These are phyloP conservation scores for Blera fallax DNA, from an alignment of 2,888 invertebrate species.

Conservation along the genomic window DNA sequence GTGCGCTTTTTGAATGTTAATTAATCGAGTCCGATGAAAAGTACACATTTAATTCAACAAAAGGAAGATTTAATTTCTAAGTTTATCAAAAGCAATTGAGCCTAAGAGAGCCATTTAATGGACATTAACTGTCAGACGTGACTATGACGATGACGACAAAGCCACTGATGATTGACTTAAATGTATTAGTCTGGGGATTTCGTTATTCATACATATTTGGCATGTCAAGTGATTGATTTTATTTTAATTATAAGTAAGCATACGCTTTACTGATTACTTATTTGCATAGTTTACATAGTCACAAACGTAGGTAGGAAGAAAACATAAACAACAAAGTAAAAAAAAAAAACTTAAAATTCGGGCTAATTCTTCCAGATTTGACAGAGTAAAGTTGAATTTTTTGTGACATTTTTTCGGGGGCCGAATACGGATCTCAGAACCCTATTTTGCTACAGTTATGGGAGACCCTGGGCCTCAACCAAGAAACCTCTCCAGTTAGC, in stretches of 20 bases:
- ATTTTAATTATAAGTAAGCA: neutral
- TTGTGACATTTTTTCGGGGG: no score
- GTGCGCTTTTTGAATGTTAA: conserved; percentile 15
- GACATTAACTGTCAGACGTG: conserved; percentile 26
- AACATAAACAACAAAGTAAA: no score
- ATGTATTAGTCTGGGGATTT: neutral
- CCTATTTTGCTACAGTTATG: no score
- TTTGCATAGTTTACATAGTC: neutral
- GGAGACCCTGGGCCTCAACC: no score
- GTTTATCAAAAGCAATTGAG: conserved; percentile 27
- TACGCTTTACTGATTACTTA: neutral
- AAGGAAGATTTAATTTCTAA: conserved; percentile 23
- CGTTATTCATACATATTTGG: neutral
- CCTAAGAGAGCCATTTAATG: conserved; percentile 17
- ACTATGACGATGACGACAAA: neutral
- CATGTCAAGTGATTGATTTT: neutral
- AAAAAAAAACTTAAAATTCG: no score
- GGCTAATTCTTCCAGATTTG: no score
- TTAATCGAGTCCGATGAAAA: neutral
- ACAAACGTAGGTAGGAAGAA: neutral
- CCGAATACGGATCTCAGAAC: no score
- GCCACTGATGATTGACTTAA: neutral
- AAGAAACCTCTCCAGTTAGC: no score
- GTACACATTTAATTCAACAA: neutral
- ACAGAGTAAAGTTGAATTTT: no score